These are phyloP conservation scores for Portunus trituberculatus DNA, from an alignment of 1,140 invertebrate species.

Conservation along the genomic window DNA sequence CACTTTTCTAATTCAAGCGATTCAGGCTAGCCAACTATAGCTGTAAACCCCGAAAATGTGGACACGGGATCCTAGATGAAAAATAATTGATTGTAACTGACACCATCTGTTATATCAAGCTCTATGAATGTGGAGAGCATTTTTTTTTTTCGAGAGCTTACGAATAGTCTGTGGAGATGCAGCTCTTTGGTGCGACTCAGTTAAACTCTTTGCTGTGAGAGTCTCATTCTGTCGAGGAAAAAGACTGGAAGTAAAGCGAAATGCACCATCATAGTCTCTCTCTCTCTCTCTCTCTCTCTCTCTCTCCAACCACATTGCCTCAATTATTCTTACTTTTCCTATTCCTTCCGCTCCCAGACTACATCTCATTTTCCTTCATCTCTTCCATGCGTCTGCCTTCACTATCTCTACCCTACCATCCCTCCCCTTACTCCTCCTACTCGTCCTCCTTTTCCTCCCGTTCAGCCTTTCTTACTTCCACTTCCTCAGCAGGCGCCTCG, in stretches of 20 bases:
- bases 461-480: background rate
- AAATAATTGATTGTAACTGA: no score
- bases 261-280: background rate
- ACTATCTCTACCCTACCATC: background rate
- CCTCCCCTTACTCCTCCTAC: background rate
- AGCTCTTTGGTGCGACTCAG: background rate
- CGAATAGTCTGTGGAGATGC: background rate
- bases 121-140: background rate
- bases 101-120: background rate
- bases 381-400: background rate
- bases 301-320: background rate
- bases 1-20: no score
- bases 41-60: no score
- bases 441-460: background rate
- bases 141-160: background rate
- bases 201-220: background rate
- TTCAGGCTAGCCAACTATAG: no score
- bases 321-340: background rate
- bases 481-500: background rate
- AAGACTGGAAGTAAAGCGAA: background rate
- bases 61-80: no score
- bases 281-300: conserved; percentile 47
- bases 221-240: background rate
- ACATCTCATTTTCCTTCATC: background rate
- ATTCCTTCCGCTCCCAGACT: background rate